Conservation (phyloP, 2,888 invertebrate genomes). For the Eudasyphora cyanicolor region DNA sequence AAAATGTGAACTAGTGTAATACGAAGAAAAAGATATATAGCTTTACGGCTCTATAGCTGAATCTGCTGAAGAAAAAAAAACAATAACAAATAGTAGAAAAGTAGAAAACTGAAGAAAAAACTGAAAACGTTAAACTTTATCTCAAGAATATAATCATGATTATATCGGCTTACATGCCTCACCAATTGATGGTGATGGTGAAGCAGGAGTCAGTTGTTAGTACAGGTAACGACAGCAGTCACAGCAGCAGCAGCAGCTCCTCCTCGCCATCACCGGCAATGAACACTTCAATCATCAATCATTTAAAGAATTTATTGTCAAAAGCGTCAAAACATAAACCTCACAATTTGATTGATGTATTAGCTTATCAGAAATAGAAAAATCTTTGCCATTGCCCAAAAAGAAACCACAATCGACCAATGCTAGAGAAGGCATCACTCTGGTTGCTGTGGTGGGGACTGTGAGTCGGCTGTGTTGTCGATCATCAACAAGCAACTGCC, state of each 20-base stretch:
- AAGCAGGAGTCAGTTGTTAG: conserved; percentile 51
- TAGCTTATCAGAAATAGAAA: conserved; percentile 63
- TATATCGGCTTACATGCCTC: conserved; percentile 51
- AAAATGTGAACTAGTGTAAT: too few species aligned
- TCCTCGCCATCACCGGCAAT: conserved; percentile 25
- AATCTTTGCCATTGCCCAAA: conserved; percentile 42
- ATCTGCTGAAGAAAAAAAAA: background rate
- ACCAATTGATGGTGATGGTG: conserved; percentile 37
- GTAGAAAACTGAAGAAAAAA: conserved; percentile 21
- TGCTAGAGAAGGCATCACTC: background rate
- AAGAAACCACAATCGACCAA: conserved; percentile 22
- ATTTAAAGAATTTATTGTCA: conserved; percentile 66
- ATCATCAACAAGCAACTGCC: conserved; percentile 31
- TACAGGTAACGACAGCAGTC: conserved; percentile 5
- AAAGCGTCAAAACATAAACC: conserved; percentile 65
- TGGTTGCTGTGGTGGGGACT: too few species aligned
- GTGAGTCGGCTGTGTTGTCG: too few species aligned
- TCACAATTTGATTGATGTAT: conserved; percentile 65
- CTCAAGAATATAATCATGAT: conserved; percentile 51
- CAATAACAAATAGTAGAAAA: background rate
- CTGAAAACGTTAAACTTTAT: conserved; percentile 27
- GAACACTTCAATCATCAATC: conserved; percentile 64
- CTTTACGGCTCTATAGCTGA: conserved; percentile 30
- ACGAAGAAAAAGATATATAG: conserved; percentile 52
- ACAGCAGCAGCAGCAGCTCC: conserved; percentile 21